phyloP scores from a whole-genome alignment of 2,888 invertebrate genomes.

The Rhimphoctona megacephalus region DNA sequence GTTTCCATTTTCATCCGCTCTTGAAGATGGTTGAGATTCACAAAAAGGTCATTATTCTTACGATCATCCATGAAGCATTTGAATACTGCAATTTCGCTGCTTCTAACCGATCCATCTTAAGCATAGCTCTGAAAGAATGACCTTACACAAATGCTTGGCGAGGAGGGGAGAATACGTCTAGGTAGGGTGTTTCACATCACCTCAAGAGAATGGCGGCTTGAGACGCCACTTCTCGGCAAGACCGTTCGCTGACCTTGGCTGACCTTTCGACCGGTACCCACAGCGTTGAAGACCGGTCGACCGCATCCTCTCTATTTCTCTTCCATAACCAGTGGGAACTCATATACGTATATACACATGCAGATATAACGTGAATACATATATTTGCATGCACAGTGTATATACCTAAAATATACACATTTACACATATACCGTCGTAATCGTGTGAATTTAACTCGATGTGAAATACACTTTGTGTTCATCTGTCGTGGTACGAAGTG shows the following conservation, averaged over 20 bases:
- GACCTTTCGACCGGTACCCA: conserved; percentile 71
- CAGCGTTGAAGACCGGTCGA: conserved; percentile 52
- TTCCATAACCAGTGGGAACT: conserved; percentile 37
- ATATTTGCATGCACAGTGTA: background rate
- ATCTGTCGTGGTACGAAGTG: conserved; percentile 14
- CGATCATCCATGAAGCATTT: conserved; percentile 28
- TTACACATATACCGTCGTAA: conserved; percentile 16
- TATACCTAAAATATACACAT: background rate
- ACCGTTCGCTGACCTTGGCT: conserved; percentile 73
- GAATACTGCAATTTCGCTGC: conserved; percentile 30
- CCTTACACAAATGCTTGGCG: conserved; percentile 35
- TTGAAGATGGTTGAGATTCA: conserved; percentile 16
- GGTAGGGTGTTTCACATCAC: conserved; percentile 51
- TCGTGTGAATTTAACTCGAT: conserved; percentile 63
- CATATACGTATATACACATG: background rate
- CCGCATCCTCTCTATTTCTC: conserved; percentile 48
- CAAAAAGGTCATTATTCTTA: conserved; percentile 9
- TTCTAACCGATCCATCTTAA: conserved; percentile 24
- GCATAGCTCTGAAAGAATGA: conserved; percentile 39
- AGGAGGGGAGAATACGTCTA: conserved; percentile 29
- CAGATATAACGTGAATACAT: background rate
- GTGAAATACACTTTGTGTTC: conserved; percentile 18
- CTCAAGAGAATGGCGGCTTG: conserved; percentile 44
- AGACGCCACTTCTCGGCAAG: conserved; percentile 63
- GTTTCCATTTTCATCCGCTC: conserved; percentile 9